Conservation (phyloP, 2,113 vertebrate genomes). For the Phrynocephalus versicolor region DNA sequence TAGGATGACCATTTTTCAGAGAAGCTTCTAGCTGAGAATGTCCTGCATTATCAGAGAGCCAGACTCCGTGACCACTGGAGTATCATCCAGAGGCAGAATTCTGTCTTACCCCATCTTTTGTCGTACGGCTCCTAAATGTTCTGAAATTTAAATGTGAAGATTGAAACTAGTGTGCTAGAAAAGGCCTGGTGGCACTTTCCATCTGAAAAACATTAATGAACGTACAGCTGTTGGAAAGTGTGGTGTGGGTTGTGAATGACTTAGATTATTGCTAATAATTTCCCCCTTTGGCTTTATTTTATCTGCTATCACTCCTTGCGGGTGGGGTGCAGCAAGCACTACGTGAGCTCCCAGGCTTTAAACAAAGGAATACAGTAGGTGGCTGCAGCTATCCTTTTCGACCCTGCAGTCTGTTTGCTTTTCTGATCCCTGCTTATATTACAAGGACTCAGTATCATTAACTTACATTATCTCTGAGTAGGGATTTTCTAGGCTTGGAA, state of each 20-base stretch:
- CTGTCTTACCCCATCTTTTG: background rate
- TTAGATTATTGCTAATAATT: background rate
- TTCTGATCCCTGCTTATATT: background rate
- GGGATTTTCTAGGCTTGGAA: background rate
- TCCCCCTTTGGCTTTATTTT: background rate
- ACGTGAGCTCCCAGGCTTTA: background rate
- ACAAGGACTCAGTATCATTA: background rate
- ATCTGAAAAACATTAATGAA: background rate
- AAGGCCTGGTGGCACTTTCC: background rate
- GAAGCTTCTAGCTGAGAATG: no score
- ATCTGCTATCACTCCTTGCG: background rate
- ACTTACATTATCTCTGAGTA: background rate
- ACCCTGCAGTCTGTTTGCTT: no score
- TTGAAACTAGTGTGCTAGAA: background rate
- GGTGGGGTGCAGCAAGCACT: background rate
- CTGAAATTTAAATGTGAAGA: background rate
- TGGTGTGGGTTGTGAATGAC: background rate
- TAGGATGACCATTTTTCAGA: background rate
- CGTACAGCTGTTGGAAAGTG: background rate
- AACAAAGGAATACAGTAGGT: background rate
- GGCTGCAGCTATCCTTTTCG: no score
- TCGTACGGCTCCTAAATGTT: background rate
- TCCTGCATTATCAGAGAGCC: no score
- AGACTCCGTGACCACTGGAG: no score
- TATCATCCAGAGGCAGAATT: no score